phyloP scores from a whole-genome alignment of 2,888 invertebrate genomes.

The Xiphydria camelus region DNA sequence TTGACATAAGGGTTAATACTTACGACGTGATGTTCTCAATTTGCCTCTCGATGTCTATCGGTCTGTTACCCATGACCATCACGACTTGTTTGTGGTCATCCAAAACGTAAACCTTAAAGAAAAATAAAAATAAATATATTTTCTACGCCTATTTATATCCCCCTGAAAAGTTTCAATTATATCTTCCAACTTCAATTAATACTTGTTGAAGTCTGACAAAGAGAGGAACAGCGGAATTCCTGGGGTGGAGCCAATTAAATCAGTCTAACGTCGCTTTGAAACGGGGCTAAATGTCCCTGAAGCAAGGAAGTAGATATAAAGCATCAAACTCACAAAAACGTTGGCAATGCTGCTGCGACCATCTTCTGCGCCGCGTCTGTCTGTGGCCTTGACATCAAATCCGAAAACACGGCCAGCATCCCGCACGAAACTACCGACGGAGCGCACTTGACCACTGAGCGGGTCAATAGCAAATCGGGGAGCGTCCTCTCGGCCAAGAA shows the following conservation, averaged over 20 bases:
- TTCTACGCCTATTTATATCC: neutral
- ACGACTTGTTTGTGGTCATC: conserved; percentile 81
- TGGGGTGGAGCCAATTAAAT: no score
- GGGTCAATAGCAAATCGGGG: conserved; percentile 79
- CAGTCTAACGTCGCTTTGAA: no score
- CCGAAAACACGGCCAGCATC: conserved; percentile 79
- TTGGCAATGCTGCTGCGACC: conserved; percentile 83
- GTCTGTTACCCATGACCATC: conserved; percentile 75
- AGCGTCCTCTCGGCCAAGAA: conserved; percentile 73
- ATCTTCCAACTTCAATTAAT: no score
- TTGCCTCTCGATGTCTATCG: conserved; percentile 74
- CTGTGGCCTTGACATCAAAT: conserved; percentile 87
- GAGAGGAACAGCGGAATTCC: no score
- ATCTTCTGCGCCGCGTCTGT: conserved; percentile 77
- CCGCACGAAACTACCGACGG: conserved; percentile 69
- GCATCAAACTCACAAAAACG: conserved; percentile 71
- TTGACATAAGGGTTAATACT: conserved; percentile 35
- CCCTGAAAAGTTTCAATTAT: no score
- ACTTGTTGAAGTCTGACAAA: no score
- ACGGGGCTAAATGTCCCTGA: conserved; percentile 1
- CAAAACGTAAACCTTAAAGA: conserved; percentile 73
- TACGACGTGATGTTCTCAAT: conserved; percentile 72
- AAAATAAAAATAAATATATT: neutral
- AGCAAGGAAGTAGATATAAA: conserved; percentile 2
- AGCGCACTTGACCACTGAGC: conserved; percentile 74